phyloP scores from a whole-genome alignment of 2,888 invertebrate genomes.

The Trachelus iudaicus region DNA sequence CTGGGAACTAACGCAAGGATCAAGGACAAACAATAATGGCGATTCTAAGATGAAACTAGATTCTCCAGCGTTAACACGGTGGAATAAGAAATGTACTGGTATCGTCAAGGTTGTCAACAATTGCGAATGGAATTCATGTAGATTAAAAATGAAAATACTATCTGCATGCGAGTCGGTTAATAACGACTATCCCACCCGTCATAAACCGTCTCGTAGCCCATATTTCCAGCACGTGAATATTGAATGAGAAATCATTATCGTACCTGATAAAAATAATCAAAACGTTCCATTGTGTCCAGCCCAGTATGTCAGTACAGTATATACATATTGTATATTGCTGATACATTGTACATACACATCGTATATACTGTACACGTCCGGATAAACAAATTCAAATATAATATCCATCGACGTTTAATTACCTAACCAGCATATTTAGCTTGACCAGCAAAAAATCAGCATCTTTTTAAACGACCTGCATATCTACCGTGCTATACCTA shows the following conservation, averaged over 20 bases:
- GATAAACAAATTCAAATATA: background rate
- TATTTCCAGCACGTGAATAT: background rate
- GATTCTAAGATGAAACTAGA: background rate
- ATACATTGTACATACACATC: too few species aligned
- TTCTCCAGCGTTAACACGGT: too few species aligned
- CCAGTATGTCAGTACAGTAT: too few species aligned
- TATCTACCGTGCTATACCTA: background rate
- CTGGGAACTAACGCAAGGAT: background rate
- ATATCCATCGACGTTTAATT: background rate
- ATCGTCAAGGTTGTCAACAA: background rate
- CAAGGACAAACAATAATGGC: background rate
- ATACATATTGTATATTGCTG: too few species aligned
- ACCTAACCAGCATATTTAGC: background rate
- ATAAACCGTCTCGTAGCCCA: background rate
- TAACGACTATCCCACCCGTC: background rate
- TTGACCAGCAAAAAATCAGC: background rate
- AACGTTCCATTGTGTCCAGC: background rate
- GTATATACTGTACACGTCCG: background rate
- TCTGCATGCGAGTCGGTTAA: background rate
- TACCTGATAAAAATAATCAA: background rate
- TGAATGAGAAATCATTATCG: background rate
- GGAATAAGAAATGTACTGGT: background rate
- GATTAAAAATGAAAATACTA: background rate
- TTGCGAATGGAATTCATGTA: background rate
- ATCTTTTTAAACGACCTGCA: background rate